Base-by-base conservation (phyloP, 2,888 invertebrate species). In the Sesia apiformis region DNA sequence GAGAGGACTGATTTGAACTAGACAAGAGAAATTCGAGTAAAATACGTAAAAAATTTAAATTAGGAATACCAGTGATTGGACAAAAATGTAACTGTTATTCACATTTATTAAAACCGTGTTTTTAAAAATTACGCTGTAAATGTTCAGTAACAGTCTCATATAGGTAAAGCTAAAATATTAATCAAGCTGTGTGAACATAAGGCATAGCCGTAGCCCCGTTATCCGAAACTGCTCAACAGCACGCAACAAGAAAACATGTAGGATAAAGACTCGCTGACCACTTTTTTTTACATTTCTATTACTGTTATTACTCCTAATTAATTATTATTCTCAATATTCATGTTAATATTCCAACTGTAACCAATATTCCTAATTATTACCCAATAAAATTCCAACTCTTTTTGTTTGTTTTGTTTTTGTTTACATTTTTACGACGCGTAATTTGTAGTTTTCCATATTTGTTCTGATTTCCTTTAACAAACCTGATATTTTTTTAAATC, bases 121-220 rank as follows among this genome's bases (percentile, higher is more conserved):
- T 49, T 49, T 49, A 8, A 43, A 43, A n/a, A 43, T 8, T 23
- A 23, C 23, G 23, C 23, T 23, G 23, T 2, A 23, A 23, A 23
- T 23, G 1, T 23, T 23, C 23, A 23, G 23, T 23, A 23, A 23
- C 23, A 23, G 23, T n/a, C 46, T 46, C 46, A 46, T 46, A 46
- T 7, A 23, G 23, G 23, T 23, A 23, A 46, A 46, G 46, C 7
- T 46, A 46, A 46, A 46, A 46, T 46, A 46, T 46, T 46, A 46
- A 46, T n/a, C 46, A 4, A 8, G 8, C 46, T 46, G 8, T 46
- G 5, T 23, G 8, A n/a, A 23, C 23, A 46, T 23, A 46, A 46
- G 46, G 8, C n/a, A 53, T 46, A 53, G 53, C 49, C 53, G 43
- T 53, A 49, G 49, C 53, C 49, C 49, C 23, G 49, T 53, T 53